Conservation (phyloP, 2,113 vertebrate genomes). For the Tretioscincus oriximinensis region DNA sequence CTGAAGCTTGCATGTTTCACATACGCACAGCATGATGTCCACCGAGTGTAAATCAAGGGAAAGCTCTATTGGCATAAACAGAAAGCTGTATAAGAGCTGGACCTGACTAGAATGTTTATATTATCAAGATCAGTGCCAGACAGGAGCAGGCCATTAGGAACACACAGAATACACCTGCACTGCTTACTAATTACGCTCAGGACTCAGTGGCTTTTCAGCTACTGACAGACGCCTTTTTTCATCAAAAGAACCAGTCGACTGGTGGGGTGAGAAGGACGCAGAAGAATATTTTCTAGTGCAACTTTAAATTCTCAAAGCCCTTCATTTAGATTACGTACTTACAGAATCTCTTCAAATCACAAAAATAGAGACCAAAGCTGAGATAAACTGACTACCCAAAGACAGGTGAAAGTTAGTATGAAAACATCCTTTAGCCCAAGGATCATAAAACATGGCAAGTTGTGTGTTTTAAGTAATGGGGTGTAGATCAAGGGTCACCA, state of each 20-base stretch:
- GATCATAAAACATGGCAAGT: no score
- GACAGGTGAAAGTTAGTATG: no score
- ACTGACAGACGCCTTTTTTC: no score
- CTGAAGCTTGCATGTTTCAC: constrained; percentile 18
- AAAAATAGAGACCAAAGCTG: no score
- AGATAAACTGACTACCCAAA: no score
- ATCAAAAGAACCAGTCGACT: neutral
- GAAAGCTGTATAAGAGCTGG: no score
- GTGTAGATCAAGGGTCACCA: no score
- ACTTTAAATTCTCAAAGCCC: neutral
- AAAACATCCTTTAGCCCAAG: no score
- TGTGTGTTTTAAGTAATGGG: no score
- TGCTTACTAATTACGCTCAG: neutral
- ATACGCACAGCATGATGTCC: neutral
- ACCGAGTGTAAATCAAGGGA: neutral
- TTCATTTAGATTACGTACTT: neutral
- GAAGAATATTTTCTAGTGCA: neutral
- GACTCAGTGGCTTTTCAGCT: no score
- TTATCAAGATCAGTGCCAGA: neutral
- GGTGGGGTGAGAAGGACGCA: neutral
- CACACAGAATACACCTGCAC: no score
- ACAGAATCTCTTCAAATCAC: no score
- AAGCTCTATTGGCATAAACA: neutral
- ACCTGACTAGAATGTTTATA: neutral
- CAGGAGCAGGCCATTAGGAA: neutral